Evolutionary conservation across 2,797 vertebrate species (phyloP), one percentile per base, ranked within the genome.

Genomic region (Catostomus latipinnis): DNA sequence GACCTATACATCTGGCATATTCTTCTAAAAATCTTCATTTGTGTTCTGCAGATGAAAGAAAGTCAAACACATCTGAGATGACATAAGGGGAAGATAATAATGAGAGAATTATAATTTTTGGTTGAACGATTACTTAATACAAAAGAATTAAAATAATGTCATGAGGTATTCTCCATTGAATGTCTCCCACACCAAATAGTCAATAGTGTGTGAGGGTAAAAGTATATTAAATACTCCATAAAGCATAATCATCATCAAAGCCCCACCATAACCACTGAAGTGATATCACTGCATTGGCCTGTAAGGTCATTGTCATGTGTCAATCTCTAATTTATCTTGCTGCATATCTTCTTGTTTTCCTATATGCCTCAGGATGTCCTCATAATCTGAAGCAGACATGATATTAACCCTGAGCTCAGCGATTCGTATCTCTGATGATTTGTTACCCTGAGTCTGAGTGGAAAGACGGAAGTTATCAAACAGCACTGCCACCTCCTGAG

Each of bases 381-480:
- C 54, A 80, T 86, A 80, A 86, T 83, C 85, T 81, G 50, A 67
- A 81, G 72, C 79, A 85, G 84, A 72, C 82, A 76, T 78, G 60
- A 74, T 82, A 88, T 88, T 86, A 89, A 86, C 80, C 85, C 74
- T n/a, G 50, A n/a, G 71, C 73, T 13, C 74, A 76, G 67, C 8
- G 85, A 89, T 88, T 85, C 45, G 18, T 82, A 86, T 88, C 86
- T 86, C 83, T 71, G 81, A 84, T 4, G 84, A 75, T 84, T 89
- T 86, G 82, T 87, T 72, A 82, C 86, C 88, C 86, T 84, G 77
- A 82, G 88, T 85, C 86, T 80, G 78, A 82, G 75, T 11, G 18
- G 76, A 81, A 84, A 80, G 85, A 84, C 80, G 82, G 85, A 84
- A 83, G 86, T 84, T 89, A 89, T 89, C 88, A 89, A 87, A 78